Conservation (phyloP, 2,113 vertebrate species). For the Eudyptes chrysolophus region DNA sequence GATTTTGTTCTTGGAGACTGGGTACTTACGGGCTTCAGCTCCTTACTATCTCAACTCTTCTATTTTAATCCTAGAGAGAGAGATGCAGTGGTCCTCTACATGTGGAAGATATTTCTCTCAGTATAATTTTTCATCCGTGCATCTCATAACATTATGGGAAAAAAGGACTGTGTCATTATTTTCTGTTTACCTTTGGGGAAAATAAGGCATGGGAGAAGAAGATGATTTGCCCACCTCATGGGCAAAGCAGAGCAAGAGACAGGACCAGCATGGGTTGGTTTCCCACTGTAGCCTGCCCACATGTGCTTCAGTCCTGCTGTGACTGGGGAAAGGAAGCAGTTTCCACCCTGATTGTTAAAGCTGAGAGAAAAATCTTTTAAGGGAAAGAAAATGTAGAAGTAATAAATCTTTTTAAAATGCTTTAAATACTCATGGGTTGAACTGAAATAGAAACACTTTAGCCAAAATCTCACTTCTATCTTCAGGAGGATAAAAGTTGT, state of each 20-base stretch:
- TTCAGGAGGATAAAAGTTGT: background rate
- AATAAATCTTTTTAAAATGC: background rate
- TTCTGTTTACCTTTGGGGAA: background rate
- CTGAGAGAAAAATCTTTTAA: background rate
- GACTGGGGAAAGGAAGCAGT: background rate
- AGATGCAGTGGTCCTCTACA: background rate
- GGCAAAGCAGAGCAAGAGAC: background rate
- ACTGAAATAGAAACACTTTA: background rate
- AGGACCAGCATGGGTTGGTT: background rate
- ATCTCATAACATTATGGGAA: background rate
- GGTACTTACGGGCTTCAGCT: background rate
- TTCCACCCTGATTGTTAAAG: background rate
- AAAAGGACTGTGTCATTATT: background rate
- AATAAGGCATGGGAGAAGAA: background rate
- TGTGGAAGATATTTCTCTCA: background rate
- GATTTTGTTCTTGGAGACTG: background rate
- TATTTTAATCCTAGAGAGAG: background rate
- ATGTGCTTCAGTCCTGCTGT: background rate
- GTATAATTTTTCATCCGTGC: background rate
- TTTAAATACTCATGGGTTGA: background rate
- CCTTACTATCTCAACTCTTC: background rate
- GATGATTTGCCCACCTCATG: background rate
- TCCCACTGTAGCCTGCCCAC: background rate
- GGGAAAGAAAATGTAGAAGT: background rate
- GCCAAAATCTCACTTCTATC: background rate